Conservation (phyloP, 1,140 invertebrate genomes). For the Lepeophtheirus salmonis region DNA sequence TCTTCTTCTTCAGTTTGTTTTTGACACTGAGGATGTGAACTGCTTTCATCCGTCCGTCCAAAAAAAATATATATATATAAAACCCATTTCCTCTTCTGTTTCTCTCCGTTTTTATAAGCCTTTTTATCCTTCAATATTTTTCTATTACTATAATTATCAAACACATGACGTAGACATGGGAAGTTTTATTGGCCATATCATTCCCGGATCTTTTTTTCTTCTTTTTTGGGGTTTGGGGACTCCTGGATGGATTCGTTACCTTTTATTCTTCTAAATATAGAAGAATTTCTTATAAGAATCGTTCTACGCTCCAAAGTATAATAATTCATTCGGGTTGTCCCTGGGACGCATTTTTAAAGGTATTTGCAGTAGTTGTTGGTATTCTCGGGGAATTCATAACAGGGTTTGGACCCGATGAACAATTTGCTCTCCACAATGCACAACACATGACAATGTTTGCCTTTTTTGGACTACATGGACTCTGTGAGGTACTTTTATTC, state of each 20-base stretch:
- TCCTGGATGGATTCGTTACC: not conserved
- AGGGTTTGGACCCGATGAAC: conserved; percentile 23
- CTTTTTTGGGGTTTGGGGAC: not conserved
- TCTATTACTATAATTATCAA: too few relatives aligned
- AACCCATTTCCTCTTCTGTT: too few relatives aligned
- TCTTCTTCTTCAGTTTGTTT: too few relatives aligned
- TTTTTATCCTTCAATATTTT: too few relatives aligned
- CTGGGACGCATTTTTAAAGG: not conserved
- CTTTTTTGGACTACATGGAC: conserved; percentile 31
- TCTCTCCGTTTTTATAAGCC: too few relatives aligned
- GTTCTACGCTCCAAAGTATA: not conserved
- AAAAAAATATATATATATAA: too few relatives aligned
- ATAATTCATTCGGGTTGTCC: not conserved
- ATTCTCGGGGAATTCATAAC: conserved; percentile 24
- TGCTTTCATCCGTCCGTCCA: too few relatives aligned
- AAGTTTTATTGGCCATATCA: conserved; percentile 16
- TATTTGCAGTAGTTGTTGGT: not conserved
- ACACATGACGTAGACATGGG: too few relatives aligned
- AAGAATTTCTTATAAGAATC: not conserved
- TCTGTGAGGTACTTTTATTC: conserved; percentile 29
- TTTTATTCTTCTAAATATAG: conserved; percentile 5
- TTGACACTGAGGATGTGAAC: too few relatives aligned
- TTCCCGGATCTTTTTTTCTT: not conserved
- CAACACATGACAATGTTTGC: conserved; percentile 37
- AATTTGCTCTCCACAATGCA: conserved; percentile 27